Conservation (phyloP, 2,113 vertebrate species). For the Boleophthalmus pectinirostris region DNA sequence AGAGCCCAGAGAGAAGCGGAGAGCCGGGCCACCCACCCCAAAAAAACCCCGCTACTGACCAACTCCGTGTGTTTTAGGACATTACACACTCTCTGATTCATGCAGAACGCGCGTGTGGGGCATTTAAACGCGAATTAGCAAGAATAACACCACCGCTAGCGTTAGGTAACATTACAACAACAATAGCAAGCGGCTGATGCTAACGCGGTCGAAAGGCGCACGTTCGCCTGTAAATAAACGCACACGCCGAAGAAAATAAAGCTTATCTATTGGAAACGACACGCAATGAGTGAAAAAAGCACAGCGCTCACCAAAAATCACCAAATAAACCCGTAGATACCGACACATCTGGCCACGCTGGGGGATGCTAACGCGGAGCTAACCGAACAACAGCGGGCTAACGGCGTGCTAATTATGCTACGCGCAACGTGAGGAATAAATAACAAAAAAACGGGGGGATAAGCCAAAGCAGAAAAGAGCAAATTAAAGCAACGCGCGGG, state of each 20-base stretch:
- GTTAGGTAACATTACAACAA: conserved; percentile 65
- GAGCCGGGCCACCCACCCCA: background rate
- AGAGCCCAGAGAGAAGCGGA: conserved; percentile 3
- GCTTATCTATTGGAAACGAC: rapidly evolving
- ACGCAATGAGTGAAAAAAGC: background rate
- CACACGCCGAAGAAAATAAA: rapidly evolving
- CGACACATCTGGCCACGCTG: conserved; percentile 64
- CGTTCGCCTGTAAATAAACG: background rate
- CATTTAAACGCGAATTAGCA: conserved; percentile 49
- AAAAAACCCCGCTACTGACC: rapidly evolving
- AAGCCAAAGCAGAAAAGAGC: rapidly evolving
- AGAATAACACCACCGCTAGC: conserved; percentile 56
- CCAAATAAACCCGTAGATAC: background rate
- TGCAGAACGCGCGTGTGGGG: background rate
- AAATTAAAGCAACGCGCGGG: background rate
- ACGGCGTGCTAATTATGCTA: conserved; percentile 51
- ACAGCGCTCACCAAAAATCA: background rate
- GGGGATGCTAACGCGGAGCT: conserved; percentile 55
- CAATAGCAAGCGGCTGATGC: conserved; percentile 59
- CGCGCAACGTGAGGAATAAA: conserved; percentile 29
- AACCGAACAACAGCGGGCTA: conserved; percentile 58
- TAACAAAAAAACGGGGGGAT: rapidly evolving
- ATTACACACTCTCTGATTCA: background rate
- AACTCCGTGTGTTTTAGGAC: background rate
- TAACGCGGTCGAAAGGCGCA: conserved; percentile 18